Base-by-base conservation (phyloP, 53 echinoderm and acorn worm species). In the Antedon mediterranea region DNA sequence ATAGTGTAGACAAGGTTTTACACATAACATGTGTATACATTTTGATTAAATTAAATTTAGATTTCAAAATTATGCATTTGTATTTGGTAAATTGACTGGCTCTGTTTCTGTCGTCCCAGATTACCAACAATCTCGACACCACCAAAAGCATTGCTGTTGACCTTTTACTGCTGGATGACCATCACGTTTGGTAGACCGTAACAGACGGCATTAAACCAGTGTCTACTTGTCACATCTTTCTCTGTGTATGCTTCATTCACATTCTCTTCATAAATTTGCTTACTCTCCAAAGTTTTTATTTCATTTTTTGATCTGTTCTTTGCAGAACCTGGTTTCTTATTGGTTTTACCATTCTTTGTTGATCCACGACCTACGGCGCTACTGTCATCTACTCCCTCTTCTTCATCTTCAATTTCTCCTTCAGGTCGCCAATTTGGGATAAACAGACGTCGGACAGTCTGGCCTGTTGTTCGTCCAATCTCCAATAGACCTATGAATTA, bases 181-280 rank as follows among this genome's bases (percentile, higher is more conserved):
- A 97, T 84, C 9, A 92, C 84, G 74, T 97, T 97, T 28, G 97
- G 92, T 76, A 97, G 75, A 4, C 97, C 97, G 73, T 97, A 97
- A 72, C 97, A 97, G 34, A 97, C 92, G 75, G 80, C 82, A 77
- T 97, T 97, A 79, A 87, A 97, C 97, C 92, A 97, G n/a, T 87
- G 89, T 32, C 92, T 79, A 77, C 80, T 92, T 28, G 92, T 37
- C 76, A n/a, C n/a, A n/a, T 83, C 13, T 81, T 80, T 80, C 43
- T 78, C 81, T 78, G 82, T 84, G 32, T 72, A 77, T 14, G 71
- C 86, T 77, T 85, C 80, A 32, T 73, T 81, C 30, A 72, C 71
- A 76, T 79, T 79, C 31, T 79, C 85, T 71, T 75, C 57, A 43
- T 86, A 32, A 23, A 37, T 0, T 74, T 82, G 30, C 75, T 81